Percentiles rank a stretch among this genome's conserved stretches.
These are phyloP conservation scores for Chloroceryle amazona DNA, from an alignment of 2,797 vertebrate genomes.

Conservation along the genomic window DNA sequence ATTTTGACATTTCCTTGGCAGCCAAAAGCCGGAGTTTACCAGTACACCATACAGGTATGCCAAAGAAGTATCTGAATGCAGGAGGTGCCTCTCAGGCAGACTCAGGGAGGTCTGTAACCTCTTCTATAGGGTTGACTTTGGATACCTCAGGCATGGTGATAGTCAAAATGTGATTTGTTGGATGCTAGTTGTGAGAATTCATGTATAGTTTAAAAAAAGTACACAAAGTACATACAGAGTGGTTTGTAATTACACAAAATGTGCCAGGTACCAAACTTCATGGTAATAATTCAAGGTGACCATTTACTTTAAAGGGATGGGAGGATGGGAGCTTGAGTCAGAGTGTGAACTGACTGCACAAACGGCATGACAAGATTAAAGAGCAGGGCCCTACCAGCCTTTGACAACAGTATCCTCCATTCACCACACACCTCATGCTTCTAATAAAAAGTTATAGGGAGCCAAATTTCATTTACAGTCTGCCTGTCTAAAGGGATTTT, in stretches of 20 bases:
- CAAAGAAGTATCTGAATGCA: not conserved
- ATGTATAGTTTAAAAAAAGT: not conserved
- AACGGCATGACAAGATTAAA: not conserved
- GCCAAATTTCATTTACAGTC: not conserved
- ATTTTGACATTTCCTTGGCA: conserved; percentile 98
- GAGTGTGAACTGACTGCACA: not conserved
- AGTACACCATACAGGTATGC: conserved; percentile 92
- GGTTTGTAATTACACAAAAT: not conserved
- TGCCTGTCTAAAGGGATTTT: not conserved
- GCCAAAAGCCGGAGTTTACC: conserved; percentile 91
- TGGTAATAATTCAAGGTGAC: not conserved
- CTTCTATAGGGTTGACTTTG: not conserved
- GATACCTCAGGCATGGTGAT: not conserved
- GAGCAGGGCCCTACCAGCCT: not conserved
- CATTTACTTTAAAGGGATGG: not conserved
- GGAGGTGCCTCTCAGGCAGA: not conserved
- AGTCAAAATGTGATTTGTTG: not conserved
- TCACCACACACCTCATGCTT: not conserved
- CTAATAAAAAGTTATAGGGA: not conserved
- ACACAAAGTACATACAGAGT: fast-evolving
- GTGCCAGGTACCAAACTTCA: not conserved
- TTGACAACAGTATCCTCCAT: not conserved
- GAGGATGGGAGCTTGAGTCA: not conserved
- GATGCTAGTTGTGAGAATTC: not conserved
- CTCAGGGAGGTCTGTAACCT: not conserved